Base-by-base conservation (phyloP, 2,888 invertebrate genomes). In the Ochropleura plecta region DNA sequence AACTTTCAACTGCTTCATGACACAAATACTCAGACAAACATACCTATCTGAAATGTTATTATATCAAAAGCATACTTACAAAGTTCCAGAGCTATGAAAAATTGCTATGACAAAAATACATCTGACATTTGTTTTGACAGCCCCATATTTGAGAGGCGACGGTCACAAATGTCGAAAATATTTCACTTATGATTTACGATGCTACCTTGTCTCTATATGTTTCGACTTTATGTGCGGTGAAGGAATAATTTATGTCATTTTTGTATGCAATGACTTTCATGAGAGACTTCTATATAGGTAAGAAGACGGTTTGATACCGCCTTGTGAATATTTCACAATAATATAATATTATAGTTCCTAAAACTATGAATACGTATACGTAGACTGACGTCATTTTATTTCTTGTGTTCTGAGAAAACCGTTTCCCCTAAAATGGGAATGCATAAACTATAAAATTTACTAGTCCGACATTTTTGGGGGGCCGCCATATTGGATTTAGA, bases 121-220 rank as follows among this genome's bases (percentile, higher is more conserved):
- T 86, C 63, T 64, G 75, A 78, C 83, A 83, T 87, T 76, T 75
- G 74, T 78, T 79, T 69, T 73, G 63, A 64, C 73, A 71, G 44
- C 49, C 18, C 51, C 64, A 59, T 78, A 75, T 71, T 57, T 78
- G 60, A 64, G 85, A 78, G 10, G 63, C 57, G 73, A 53, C 69
- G 59, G 70, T 51, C 69, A 70, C 59, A 53, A 77, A 83, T 84
- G 84, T 81, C 76, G 75, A 81, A 87, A 87, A 83, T 81, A 83
- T 87, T 86, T 84, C 68, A 83, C 68, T 20, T 40, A 74, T 82
- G 79, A 83, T 79, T 81, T 81, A 86, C 48, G 77, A 77, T 9
- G 20, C 30, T 55, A 14, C 59, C 60, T 49, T 55, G 82, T 51
- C 62, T 62, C n/a, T 4, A 59, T 64, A 46, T 16, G 30, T 67